Conservation (phyloP, 2,797 vertebrate genomes). For the Percopsis omiscomaycus region DNA sequence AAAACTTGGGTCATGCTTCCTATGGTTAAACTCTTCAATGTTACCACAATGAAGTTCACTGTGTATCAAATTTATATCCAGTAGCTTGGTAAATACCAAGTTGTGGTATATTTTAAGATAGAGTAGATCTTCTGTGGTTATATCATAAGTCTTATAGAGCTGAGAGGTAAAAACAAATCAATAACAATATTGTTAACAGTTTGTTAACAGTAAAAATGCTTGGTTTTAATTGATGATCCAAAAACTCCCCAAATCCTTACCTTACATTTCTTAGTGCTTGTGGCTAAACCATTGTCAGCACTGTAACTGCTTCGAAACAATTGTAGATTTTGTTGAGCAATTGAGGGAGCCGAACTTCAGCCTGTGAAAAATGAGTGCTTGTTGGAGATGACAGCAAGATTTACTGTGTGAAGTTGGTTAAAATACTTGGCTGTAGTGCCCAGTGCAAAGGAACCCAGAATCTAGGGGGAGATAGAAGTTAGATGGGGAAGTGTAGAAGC, state of each 20-base stretch:
- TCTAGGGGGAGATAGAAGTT: slow-evolving; percentile 58
- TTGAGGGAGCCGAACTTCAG: slow-evolving; percentile 19
- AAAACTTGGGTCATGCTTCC: no score
- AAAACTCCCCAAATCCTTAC: not conserved
- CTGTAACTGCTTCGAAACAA: slow-evolving; percentile 7
- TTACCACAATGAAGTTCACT: no score
- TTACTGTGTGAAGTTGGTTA: slow-evolving; percentile 44
- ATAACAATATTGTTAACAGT: not conserved
- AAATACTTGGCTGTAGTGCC: slow-evolving; percentile 37
- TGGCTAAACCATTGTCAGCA: not conserved
- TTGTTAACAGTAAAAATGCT: not conserved
- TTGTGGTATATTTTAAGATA: no score
- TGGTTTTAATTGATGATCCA: not conserved
- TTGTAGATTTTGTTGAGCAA: slow-evolving; percentile 10
- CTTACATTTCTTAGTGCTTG: not conserved
- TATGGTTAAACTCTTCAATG: no score
- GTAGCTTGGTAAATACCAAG: no score
- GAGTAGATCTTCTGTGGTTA: no score
- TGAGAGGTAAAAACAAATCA: not conserved
- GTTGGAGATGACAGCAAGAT: slow-evolving; percentile 51
- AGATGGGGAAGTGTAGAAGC: slow-evolving; percentile 63
- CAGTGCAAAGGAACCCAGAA: slow-evolving; percentile 39
- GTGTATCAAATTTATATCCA: no score
- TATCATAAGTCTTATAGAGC: not conserved
- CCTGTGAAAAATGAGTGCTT: slow-evolving; percentile 42